A percentile compares a stretch with the other conserved stretches of the same genome.
Evolutionary conservation across 2,888 invertebrate species (phyloP).

Genomic region (Cynaeus angustus): DNA sequence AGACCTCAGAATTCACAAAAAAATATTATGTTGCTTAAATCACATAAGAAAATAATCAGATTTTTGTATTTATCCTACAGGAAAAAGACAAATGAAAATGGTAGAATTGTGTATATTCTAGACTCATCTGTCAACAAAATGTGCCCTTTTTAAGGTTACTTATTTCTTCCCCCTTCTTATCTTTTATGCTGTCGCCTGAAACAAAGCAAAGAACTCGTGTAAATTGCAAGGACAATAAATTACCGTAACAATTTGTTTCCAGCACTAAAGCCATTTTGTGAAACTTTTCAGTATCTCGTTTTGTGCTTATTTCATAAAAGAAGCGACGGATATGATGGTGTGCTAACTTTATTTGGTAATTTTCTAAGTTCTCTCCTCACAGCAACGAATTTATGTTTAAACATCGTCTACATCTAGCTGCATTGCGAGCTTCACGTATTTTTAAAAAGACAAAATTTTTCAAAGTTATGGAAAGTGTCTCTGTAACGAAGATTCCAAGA

Average conservation of each 20-base stretch:
- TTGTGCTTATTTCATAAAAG: constrained; percentile 41
- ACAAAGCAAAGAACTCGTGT: constrained; percentile 57
- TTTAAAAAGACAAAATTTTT: not conserved
- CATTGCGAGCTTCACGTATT: not conserved
- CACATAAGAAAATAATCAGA: not conserved
- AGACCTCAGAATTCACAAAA: too few relatives aligned
- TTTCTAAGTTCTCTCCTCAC: constrained; percentile 12
- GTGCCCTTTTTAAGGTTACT: constrained; percentile 50
- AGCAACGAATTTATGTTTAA: constrained; percentile 1
- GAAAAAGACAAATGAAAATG: too few relatives aligned
- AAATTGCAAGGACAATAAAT: constrained; percentile 59
- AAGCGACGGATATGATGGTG: constrained; percentile 27
- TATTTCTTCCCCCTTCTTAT: constrained; percentile 54
- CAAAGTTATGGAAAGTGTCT: not conserved
- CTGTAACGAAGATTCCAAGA: not conserved
- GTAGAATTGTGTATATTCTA: too few relatives aligned
- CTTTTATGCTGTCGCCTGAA: constrained; percentile 57
- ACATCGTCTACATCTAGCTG: not conserved
- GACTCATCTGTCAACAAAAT: constrained; percentile 6
- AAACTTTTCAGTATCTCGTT: constrained; percentile 49
- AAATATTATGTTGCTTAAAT: too few relatives aligned
- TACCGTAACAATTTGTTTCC: constrained; percentile 61
- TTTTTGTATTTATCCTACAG: too few relatives aligned
- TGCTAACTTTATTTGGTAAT: constrained; percentile 39
- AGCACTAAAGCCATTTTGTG: constrained; percentile 49